Percentiles rank a stretch among this genome's conserved stretches.
phyloP scores from a whole-genome alignment of 1,140 invertebrate species.

The Drosophila leontia region DNA sequence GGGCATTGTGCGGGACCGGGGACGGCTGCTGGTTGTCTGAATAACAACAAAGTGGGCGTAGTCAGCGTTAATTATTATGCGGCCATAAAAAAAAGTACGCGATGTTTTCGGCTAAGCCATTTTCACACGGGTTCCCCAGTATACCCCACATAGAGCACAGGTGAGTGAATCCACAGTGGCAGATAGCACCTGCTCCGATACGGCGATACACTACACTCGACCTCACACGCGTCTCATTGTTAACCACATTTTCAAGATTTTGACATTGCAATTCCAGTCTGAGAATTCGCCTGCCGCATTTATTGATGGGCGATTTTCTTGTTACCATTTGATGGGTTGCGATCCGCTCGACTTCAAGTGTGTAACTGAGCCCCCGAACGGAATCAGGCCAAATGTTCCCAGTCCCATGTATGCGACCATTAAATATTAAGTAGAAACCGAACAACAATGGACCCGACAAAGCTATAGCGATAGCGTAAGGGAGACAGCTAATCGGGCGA shows the following conservation, averaged over 20 bases:
- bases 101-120: constrained; percentile 13
- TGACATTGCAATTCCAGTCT: constrained; percentile 29
- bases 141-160: constrained; percentile 1
- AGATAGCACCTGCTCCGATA: constrained; percentile 10
- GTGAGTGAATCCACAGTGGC: background rate
- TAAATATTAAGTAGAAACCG: constrained; percentile 65
- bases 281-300: constrained; percentile 6
- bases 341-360: constrained; percentile 65
- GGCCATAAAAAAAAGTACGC: constrained; percentile 17
- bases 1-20: constrained; percentile 57
- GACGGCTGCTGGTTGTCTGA: constrained; percentile 36
- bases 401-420: constrained; percentile 65
- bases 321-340: constrained; percentile 31
- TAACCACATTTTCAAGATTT: constrained; percentile 26
- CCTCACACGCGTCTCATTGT: constrained; percentile 40
- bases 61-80: constrained; percentile 3
- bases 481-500: constrained; percentile 38
- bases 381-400: constrained; percentile 67
- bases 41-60: constrained; percentile 9
- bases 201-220: constrained; percentile 2
- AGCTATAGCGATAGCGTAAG: constrained; percentile 43
- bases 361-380: constrained; percentile 59
- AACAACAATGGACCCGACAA: constrained; percentile 44
- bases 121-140: constrained; percentile 6
- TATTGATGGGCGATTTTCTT: constrained; percentile 21